Percentiles rank a stretch among this genome's conserved stretches.
These are phyloP conservation scores for Falco novaeseelandiae DNA, from an alignment of 2,797 vertebrate genomes.

Conservation along the genomic window DNA sequence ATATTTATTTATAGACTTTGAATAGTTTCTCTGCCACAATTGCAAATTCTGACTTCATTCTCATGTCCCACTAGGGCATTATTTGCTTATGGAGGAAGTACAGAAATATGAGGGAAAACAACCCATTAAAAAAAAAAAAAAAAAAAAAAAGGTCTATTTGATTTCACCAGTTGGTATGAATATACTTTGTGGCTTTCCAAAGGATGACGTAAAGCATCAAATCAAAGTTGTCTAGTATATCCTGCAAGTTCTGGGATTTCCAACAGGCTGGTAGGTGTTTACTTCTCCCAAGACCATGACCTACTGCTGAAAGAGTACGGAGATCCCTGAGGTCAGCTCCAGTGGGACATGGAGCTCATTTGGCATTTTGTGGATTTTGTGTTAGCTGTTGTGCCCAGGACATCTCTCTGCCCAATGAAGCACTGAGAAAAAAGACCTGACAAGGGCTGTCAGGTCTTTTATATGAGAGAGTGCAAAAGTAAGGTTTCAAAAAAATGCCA, in stretches of 20 bases:
- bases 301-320: not conserved
- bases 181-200: not conserved
- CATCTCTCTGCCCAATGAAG: not conserved
- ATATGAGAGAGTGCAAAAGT: not conserved
- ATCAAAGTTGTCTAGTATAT: not conserved
- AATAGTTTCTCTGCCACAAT: slow-evolving; percentile 6
- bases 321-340: not conserved
- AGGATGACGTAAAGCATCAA: not conserved
- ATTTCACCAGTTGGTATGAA: not conserved
- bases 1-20: slow-evolving; percentile 49
- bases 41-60: slow-evolving; percentile 24
- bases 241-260: not conserved
- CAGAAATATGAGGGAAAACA: slow-evolving; percentile 12
- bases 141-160: not conserved
- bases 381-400: not conserved
- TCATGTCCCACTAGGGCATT: not conserved
- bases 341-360: not conserved
- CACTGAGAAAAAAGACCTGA: not conserved
- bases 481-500: not conserved
- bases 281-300: not conserved
- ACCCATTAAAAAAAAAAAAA: not conserved
- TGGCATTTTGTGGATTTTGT: not conserved
- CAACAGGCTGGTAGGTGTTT: not conserved
- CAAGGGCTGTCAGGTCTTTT: not conserved
- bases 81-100: not conserved